Base-by-base conservation (phyloP, 2,888 invertebrate genomes). In the Romanomermis culicivorax region DNA sequence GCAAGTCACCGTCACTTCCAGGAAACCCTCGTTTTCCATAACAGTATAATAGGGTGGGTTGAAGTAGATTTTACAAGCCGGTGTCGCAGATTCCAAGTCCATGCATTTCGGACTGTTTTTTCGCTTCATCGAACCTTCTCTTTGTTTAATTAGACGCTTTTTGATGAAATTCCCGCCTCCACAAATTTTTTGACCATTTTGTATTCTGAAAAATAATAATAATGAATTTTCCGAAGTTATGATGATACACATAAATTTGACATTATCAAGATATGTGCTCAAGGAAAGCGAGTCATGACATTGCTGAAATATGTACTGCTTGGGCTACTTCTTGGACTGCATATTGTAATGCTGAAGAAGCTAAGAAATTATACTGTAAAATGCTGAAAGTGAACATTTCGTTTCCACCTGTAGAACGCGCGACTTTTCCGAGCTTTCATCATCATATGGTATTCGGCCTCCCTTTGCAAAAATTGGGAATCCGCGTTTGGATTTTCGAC, bases 1-100 rank as follows among this genome's bases (percentile, higher is more conserved):
- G 11, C 7, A 36, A 36, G 36, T 36, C 17, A 36, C 85, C 42
- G 83, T 80, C 17, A 89, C 82, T 64, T 85, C 83, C 68, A 95
- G 91, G 17, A 83, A 79, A 0, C 95, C 97, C 58, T 95, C 88
- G 70, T 89, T 93, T 70, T 97, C 97, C 80, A 97, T 83, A 1
- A 97, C 95, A 1, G 93, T 93, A 72, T 97, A 97, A 70, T 95
- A 91, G 54, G 86, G 83, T 0, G 95, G 95, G 63, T 95, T 89
- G 69, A 97, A 95, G 70, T 77, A 86, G 42, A 95, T 79, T 60
- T 79, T 78, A 58, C 78, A 65, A 3, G 66, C 65, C 60, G 62
- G 65, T 63, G 63, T 57, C 65, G 64, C 47, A 3, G 42, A 30
- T 2, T 55, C 53, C 20, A 7, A 2, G n/a, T 29, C 27, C 25